These are phyloP conservation scores for Callionymus lyra DNA, from an alignment of 2,113 vertebrate genomes.

Conservation along the genomic window DNA sequence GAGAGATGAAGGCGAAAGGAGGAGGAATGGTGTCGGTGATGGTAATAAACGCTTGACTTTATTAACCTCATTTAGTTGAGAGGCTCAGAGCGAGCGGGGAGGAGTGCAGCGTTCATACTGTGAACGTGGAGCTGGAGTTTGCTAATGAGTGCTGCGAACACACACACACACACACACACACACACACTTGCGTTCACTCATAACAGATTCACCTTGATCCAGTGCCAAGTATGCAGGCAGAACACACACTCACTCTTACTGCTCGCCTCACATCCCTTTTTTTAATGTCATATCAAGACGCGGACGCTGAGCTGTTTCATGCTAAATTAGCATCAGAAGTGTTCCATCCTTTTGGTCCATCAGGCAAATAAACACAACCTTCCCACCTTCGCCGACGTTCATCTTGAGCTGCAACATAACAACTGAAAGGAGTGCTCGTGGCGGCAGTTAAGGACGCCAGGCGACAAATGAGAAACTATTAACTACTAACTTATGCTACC, in stretches of 20 bases:
- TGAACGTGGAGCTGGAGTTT: conserved; percentile 65
- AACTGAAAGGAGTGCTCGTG: too few relatives aligned
- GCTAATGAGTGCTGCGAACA: conserved; percentile 78
- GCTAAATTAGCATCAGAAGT: neutral
- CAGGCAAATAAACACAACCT: neutral
- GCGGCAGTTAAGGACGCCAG: too few relatives aligned
- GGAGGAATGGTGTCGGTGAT: conserved; percentile 41
- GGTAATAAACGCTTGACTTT: conserved; percentile 84
- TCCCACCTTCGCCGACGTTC: too few relatives aligned
- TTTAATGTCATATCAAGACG: conserved; percentile 23
- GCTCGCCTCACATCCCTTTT: conserved; percentile 25
- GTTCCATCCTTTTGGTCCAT: conserved; percentile 20
- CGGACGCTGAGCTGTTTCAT: neutral
- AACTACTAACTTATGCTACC: too few relatives aligned
- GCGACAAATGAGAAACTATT: too few relatives aligned
- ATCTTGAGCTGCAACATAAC: too few relatives aligned
- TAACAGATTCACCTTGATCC: conserved; percentile 75
- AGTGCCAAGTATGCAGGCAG: conserved; percentile 70
- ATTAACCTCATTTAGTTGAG: conserved; percentile 76
- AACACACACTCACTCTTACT: conserved; percentile 33
- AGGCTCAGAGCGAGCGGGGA: conserved; percentile 42
- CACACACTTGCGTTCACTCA: conserved; percentile 40
- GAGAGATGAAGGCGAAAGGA: conserved; percentile 49
- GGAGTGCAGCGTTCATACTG: conserved; percentile 62
- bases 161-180: conserved; percentile 40